Evolutionary conservation across 2,113 vertebrate genomes (phyloP).

Genomic region (Seriola rivoliana): DNA sequence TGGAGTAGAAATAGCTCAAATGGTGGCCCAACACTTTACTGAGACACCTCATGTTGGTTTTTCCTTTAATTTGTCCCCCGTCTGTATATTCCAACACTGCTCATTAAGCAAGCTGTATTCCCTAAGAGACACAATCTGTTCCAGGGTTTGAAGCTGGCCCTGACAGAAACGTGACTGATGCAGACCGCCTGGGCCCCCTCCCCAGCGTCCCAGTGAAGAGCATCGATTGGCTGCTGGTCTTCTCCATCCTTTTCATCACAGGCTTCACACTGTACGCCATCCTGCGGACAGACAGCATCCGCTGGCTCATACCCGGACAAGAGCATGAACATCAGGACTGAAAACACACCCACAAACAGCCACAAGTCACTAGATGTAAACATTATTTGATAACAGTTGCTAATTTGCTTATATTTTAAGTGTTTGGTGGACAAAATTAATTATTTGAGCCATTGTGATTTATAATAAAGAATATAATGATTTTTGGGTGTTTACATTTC

Average conservation of each 20-base stretch:
- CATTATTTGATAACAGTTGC: conserved; percentile 4
- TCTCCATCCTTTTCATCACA: conserved; percentile 93
- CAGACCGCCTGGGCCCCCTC: conserved; percentile 90
- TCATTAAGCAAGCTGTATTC: not conserved
- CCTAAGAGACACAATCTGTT: conserved; percentile 4
- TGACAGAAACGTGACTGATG: conserved; percentile 85
- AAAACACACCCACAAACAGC: conserved; percentile 35
- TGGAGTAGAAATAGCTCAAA: not conserved
- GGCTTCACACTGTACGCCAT: conserved; percentile 92
- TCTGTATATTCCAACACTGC: not conserved
- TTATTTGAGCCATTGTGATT: conserved; percentile 9
- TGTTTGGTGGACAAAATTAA: conserved; percentile 36
- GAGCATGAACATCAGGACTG: conserved; percentile 96
- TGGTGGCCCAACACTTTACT: too few relatives aligned
- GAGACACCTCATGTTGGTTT: too few relatives aligned
- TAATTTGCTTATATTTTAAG: conserved; percentile 34
- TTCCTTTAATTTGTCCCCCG: too few relatives aligned
- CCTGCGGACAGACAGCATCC: conserved; percentile 93
- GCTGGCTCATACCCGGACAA: conserved; percentile 95
- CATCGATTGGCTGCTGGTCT: conserved; percentile 96
- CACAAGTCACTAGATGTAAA: conserved; percentile 25
- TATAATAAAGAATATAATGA: conserved; percentile 38
- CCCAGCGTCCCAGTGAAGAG: conserved; percentile 87
- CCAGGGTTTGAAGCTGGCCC: conserved; percentile 91
- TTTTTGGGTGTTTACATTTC: not conserved